Conservation (phyloP, 2,888 invertebrate species). For the Cynaeus angustus region DNA sequence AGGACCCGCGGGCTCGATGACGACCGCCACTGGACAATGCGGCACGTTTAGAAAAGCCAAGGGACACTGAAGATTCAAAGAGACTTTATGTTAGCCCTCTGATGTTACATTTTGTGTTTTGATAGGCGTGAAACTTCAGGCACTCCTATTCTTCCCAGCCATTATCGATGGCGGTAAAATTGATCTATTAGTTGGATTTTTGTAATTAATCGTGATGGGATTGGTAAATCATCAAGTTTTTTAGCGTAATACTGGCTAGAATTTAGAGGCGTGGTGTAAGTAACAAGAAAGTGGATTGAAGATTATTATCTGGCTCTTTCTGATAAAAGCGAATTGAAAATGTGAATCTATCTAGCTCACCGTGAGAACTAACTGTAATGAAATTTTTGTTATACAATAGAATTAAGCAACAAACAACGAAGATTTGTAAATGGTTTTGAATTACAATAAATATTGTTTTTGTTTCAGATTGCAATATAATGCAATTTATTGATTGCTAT, state of each 20-base stretch:
- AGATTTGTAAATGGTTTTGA: constrained; percentile 1
- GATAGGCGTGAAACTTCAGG: constrained; percentile 63
- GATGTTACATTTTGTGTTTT: constrained; percentile 57
- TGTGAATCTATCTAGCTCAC: too few relatives aligned
- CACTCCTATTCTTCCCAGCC: constrained; percentile 54
- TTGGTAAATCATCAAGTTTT: too few relatives aligned
- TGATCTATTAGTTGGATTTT: not conserved
- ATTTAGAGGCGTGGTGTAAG: too few relatives aligned
- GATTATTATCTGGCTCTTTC: too few relatives aligned
- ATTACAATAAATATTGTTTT: not conserved
- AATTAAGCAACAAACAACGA: not conserved
- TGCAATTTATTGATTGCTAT: not conserved
- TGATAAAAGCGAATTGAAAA: too few relatives aligned
- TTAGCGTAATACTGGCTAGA: too few relatives aligned
- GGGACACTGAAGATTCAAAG: constrained; percentile 53
- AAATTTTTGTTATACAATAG: constrained; percentile 3
- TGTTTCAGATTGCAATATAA: not conserved
- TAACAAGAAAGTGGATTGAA: too few relatives aligned
- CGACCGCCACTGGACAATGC: constrained; percentile 69
- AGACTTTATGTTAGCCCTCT: constrained; percentile 39
- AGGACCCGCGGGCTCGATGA: constrained; percentile 64
- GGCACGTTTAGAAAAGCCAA: constrained; percentile 60
- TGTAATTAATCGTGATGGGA: constrained; percentile 1
- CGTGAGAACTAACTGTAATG: not conserved
- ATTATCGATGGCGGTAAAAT: constrained; percentile 23